Conservation (phyloP, 2,797 vertebrate genomes). For the Adrianichthys oophorus region DNA sequence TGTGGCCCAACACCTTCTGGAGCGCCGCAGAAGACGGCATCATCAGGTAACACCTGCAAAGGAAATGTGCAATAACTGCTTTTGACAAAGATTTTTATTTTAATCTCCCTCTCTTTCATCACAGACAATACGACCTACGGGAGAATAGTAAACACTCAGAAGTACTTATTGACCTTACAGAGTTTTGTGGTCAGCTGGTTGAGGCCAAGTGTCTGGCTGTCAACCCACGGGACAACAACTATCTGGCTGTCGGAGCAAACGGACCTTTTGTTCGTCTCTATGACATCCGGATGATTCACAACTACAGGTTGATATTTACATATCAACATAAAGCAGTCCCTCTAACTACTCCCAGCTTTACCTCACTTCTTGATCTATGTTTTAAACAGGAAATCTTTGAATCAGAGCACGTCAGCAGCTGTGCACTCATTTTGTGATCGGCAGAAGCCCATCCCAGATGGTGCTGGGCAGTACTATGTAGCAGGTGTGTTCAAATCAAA, state of each 20-base stretch:
- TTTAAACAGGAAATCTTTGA: slow-evolving; percentile 85
- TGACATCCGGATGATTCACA: slow-evolving; percentile 99
- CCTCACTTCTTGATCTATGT: not conserved
- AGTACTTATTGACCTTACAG: slow-evolving; percentile 94
- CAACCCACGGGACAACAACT: slow-evolving; percentile 97
- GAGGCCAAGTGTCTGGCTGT: slow-evolving; percentile 97
- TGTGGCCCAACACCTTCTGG: slow-evolving; percentile 99
- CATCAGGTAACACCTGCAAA: slow-evolving; percentile 80
- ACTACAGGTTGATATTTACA: slow-evolving; percentile 84
- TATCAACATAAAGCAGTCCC: not conserved
- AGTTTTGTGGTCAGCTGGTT: slow-evolving; percentile 96
- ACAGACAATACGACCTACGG: slow-evolving; percentile 94
- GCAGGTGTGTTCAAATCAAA: slow-evolving; percentile 81
- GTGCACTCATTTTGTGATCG: slow-evolving; percentile 94
- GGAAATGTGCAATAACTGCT: too few species aligned
- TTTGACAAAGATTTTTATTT: not conserved
- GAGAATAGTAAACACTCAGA: slow-evolving; percentile 96
- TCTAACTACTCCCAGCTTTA: not conserved
- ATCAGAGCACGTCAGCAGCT: slow-evolving; percentile 86
- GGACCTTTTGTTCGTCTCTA: slow-evolving; percentile 97
- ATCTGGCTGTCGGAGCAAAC: slow-evolving; percentile 92
- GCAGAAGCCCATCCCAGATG: slow-evolving; percentile 93
- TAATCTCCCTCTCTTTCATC: not conserved
- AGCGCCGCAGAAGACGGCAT: slow-evolving; percentile 96
- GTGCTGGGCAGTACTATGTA: slow-evolving; percentile 96